These are phyloP conservation scores for Clarias platycephalus DNA, from an alignment of 2,797 vertebrate genomes.

Conservation along the genomic window DNA sequence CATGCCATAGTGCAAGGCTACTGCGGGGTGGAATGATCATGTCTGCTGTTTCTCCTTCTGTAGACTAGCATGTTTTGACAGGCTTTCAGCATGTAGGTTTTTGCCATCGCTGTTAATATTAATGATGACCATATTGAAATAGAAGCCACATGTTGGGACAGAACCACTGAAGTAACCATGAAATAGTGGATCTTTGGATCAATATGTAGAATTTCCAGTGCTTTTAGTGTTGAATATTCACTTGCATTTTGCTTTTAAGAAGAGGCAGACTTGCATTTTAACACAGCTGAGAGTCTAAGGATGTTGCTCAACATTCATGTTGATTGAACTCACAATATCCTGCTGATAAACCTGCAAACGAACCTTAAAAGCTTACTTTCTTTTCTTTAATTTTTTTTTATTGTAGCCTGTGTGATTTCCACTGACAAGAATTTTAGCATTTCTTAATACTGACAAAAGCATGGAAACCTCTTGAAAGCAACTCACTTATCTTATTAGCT, in stretches of 20 bases:
- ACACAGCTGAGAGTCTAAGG: not conserved
- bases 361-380: not conserved
- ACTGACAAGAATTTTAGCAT: not conserved
- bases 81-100: not conserved
- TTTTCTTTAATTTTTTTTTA: not conserved
- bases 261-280: not conserved
- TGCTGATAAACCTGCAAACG: not conserved
- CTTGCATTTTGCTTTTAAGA: not conserved
- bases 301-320: not conserved
- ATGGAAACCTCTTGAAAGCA: no score
- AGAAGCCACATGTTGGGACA: not conserved
- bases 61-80: slow-evolving; percentile 15
- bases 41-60: not conserved
- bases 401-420: slow-evolving; percentile 4
- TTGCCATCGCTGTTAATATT: not conserved
- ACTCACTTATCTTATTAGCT: not conserved
- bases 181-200: not conserved
- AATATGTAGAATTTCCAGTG: not conserved
- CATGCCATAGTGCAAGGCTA: not conserved
- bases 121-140: not conserved
- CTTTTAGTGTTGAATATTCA: not conserved
- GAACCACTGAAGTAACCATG: not conserved
- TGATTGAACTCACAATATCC: not conserved
- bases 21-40: not conserved
- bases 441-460: not conserved